A percentile compares a stretch with the other conserved stretches of the same genome.
These are phyloP conservation scores for Drosophila ustulata DNA, from an alignment of 2,888 invertebrate genomes.

Conservation along the genomic window DNA sequence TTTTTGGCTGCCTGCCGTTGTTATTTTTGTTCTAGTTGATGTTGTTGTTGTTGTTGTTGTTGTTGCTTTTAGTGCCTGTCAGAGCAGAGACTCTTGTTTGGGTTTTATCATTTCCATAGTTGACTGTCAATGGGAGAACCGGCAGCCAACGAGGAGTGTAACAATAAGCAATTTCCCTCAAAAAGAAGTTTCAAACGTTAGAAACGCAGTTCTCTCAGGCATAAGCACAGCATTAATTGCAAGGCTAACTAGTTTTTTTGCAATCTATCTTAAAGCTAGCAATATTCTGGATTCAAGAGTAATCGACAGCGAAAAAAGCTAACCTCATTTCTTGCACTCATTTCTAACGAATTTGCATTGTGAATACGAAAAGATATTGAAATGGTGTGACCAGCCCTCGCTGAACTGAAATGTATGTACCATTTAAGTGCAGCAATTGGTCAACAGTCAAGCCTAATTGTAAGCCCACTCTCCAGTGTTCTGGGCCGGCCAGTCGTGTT, in stretches of 20 bases:
- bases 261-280: neutral
- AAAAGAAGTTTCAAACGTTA: neutral
- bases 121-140: constrained; percentile 31
- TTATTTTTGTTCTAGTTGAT: constrained; percentile 11
- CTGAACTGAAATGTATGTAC: constrained; percentile 20
- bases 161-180: constrained; percentile 27
- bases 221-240: constrained; percentile 1
- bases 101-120: constrained; percentile 46
- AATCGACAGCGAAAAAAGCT: neutral
- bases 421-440: constrained; percentile 62
- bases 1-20: constrained; percentile 39
- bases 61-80: constrained; percentile 37
- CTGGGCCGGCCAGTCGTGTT: constrained; percentile 6
- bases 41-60: constrained; percentile 16
- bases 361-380: neutral
- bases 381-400: constrained; percentile 20
- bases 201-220: constrained; percentile 9
- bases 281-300: neutral
- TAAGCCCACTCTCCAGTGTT: constrained; percentile 21
- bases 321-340: neutral
- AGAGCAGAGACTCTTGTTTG: constrained; percentile 48
- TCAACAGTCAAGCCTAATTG: constrained; percentile 49
- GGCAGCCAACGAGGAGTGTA: constrained; percentile 13
- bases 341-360: constrained; percentile 1
- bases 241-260: constrained; percentile 1